Conservation (phyloP, 2,113 vertebrate species). For the Haemorhous mexicanus region DNA sequence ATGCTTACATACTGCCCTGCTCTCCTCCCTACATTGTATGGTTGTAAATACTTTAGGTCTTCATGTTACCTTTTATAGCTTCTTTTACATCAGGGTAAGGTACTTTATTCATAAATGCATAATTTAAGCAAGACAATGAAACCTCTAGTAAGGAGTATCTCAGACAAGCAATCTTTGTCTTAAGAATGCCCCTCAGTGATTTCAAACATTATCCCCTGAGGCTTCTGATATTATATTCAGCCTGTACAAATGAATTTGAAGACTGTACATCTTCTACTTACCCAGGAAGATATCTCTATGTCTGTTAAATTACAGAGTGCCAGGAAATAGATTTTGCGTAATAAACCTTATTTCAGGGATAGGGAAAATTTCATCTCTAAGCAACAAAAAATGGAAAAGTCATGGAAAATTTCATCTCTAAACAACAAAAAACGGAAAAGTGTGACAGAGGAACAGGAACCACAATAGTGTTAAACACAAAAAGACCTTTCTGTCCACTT, state of each 20-base stretch:
- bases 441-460: neutral
- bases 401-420: neutral
- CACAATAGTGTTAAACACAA: neutral
- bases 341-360: neutral
- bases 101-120: neutral
- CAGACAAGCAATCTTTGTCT: neutral
- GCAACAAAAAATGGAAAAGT: neutral
- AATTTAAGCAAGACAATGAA: conserved; percentile 46
- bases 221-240: neutral
- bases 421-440: neutral
- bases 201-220: neutral
- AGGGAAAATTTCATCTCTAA: neutral
- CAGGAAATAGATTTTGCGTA: neutral
- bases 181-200: neutral
- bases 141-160: neutral
- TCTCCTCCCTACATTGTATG: neutral
- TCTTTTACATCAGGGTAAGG: conserved; percentile 35
- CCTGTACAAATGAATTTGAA: neutral
- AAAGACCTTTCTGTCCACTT: neutral
- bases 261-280: neutral
- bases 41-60: neutral
- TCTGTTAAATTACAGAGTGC: neutral
- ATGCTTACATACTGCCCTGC: neutral
- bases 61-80: neutral
- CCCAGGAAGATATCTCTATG: neutral